Evolutionary conservation across 1,140 invertebrate species (phyloP).

Genomic region (Aphis gossypii): DNA sequence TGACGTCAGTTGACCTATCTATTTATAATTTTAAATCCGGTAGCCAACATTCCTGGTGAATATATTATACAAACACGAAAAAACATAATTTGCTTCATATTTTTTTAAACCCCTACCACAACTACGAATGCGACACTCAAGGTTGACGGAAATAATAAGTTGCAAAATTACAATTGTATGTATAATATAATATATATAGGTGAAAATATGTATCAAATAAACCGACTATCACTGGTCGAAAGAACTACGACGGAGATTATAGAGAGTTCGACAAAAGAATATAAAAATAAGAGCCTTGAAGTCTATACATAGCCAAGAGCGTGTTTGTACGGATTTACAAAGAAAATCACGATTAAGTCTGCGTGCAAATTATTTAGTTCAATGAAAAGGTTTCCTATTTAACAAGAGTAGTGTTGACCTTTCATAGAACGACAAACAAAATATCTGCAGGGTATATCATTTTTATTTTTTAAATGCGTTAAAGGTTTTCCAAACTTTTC

Average conservation of each 20-base stretch:
- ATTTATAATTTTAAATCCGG: constrained; percentile 55
- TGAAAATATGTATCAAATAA: not conserved
- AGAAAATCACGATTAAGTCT: constrained; percentile 5
- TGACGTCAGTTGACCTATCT: constrained; percentile 53
- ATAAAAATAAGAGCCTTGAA: not conserved
- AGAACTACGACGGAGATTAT: not conserved
- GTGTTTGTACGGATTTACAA: not conserved
- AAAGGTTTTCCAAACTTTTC: not conserved
- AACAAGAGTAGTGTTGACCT: not conserved
- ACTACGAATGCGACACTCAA: not conserved
- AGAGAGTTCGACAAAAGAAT: not conserved
- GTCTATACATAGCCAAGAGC: not conserved
- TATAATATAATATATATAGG: not conserved
- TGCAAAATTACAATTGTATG: not conserved
- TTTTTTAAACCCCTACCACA: not conserved
- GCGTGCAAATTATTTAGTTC: constrained; percentile 12
- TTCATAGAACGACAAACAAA: not conserved
- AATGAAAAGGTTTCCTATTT: not conserved
- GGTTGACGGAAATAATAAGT: not conserved
- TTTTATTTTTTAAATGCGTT: not conserved
- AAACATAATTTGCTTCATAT: constrained; percentile 14
- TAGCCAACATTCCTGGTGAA: constrained; percentile 55
- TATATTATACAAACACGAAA: constrained; percentile 41
- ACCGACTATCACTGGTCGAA: not conserved
- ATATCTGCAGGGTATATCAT: not conserved